Evolutionary conservation across 2,888 invertebrate species (phyloP), one percentile per base, ranked within the genome.

Genomic region (Metallyticus violacea): DNA sequence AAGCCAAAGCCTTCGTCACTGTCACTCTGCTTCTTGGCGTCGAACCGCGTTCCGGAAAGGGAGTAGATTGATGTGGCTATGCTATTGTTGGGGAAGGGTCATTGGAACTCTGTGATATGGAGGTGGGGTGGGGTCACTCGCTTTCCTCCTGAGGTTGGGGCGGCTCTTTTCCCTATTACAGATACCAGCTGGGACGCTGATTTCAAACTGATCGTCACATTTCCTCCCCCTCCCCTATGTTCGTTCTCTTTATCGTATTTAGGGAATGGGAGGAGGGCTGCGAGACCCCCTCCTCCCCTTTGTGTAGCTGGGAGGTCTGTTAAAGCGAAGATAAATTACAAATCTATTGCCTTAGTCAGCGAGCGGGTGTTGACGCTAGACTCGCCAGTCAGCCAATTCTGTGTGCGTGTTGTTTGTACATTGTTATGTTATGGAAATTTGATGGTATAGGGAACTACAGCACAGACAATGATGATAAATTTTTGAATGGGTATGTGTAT

Each of bases 271-370:
- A 77, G 83, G n/a, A 79, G 22, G 28, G 27, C 78, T 26, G 6
- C 85, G 15, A 28, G 2, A 77, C 81, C 29, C n/a, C 82, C 81
- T 28, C 28, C 9, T 7, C 62, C 79, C 81, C 30, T 81, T 80
- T 77, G 85, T 79, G 79, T 77, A 79, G 76, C 77, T 25, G 79
- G 87, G 87, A 85, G 87, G 83, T 82, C 87, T 85, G 87, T 81
- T 79, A 40, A 82, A 82, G 85, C 85, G 85, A 82, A 87, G 87
- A 87, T 87, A 87, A 87, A 87, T 87, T 80, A 85, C 87, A 85
- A 87, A 87, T 85, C 85, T 87, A 87, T 87, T 87, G 87, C 87
- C 87, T 87, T 85, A 87, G 85, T 78, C 86, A 86, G 86, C 77
- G 81, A 27, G 79, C 26, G 85, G 27, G 79, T 79, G 76, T 78